Evolutionary conservation across 2,113 vertebrate genomes (phyloP), one percentile per base, ranked within the genome.

Genomic region (Menidia beryllina): DNA sequence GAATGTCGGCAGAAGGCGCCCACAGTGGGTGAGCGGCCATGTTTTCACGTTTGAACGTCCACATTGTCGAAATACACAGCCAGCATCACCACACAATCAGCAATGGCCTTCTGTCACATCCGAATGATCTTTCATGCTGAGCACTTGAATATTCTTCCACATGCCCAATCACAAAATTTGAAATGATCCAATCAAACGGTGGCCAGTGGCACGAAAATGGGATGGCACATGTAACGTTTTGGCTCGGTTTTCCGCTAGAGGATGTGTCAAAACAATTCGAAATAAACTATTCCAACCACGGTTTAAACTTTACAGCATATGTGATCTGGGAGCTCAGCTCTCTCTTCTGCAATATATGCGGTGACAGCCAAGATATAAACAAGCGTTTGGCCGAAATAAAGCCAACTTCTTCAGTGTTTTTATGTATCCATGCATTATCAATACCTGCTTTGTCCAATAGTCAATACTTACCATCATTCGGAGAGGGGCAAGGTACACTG

Each of bases 31-130:
- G 66, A 7, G 27, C 0, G 4, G 49, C 23, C 21, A 26, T 69
- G 64, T 55, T 27, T 52, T 41, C 66, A 20, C 72, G 72, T 82
- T 60, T 79, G 59, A 39, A 38, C 78, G 69, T 62, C 60, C 55
- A 47, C 2, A 25, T 30, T 3, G 65, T 36, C 47, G 10, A 62
- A 39, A 57, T 17, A n/a, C 47, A 25, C 39, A 17, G 68, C 39
- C 38, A 8, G 13, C 59, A 61, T 61, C 38, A 63, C 55, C 2
- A 25, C 51, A 38, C 62, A 47, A 19, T 41, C 41, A 0, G 34
- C 68, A 23, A 5, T 14, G 27, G n/a, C 20, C 45, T 58, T 50
- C 70, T 64, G 39, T 17, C 36, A 7, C 43, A 20, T 64, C 48
- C 26, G 55, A 48, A 51, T 48, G 60, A 69, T 6, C 24, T 59